Evolutionary conservation across 2,888 invertebrate species (phyloP).

Genomic region (Sarcophaga subvicina): DNA sequence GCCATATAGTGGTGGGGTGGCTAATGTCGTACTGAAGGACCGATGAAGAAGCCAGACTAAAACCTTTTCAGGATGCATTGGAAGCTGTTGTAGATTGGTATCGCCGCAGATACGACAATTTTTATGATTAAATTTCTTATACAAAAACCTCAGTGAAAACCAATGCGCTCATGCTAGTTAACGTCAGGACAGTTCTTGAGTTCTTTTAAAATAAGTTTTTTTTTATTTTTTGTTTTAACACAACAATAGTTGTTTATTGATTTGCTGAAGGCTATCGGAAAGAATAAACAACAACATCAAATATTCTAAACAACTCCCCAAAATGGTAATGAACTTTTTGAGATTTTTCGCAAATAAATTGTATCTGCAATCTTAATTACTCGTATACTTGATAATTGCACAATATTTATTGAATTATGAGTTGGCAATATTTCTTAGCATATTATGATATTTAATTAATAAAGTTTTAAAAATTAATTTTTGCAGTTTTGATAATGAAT

Average conservation of each 20-base stretch:
- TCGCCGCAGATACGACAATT: no score
- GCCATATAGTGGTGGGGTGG: no score
- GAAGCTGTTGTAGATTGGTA: no score
- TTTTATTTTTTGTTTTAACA: no score
- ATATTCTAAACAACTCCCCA: slow-evolving; percentile 12
- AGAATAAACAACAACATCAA: background rate
- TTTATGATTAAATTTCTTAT: no score
- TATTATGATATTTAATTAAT: background rate
- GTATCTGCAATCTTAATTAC: slow-evolving; percentile 27
- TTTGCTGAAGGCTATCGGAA: background rate
- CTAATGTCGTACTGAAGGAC: no score
- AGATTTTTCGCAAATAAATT: slow-evolving; percentile 19
- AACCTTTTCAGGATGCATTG: no score
- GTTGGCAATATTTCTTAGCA: slow-evolving; percentile 49
- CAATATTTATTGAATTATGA: slow-evolving; percentile 44
- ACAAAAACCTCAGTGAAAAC: no score
- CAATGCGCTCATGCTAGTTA: no score
- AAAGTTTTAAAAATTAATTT: background rate
- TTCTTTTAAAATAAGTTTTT: no score
- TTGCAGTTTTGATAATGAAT: slow-evolving; percentile 42
- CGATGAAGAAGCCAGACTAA: no score
- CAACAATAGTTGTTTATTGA: background rate
- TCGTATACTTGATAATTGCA: slow-evolving; percentile 45
- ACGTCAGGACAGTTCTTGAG: no score
- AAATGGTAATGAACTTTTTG: slow-evolving; percentile 51